A percentile compares a stretch with the other conserved stretches of the same genome.
Evolutionary conservation across 2,797 vertebrate species (phyloP).

Genomic region (Numenius phaeopus): DNA sequence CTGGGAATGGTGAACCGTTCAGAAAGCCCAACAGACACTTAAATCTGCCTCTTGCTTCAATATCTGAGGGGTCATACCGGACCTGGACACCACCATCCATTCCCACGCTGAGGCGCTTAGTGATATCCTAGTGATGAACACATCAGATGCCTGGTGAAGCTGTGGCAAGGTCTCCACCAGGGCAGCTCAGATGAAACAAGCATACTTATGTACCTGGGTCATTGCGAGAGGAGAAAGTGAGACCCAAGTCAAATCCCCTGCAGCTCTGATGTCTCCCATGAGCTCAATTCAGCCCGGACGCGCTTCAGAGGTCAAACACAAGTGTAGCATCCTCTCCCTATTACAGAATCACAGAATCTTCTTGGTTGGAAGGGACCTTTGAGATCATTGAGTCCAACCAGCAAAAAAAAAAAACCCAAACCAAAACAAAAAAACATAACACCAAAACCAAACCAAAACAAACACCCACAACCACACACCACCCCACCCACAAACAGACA

Average conservation of each 20-base stretch:
- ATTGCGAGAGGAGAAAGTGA: accelerated
- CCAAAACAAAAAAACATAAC: too few relatives aligned
- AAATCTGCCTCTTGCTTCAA: background rate
- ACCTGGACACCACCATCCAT: background rate
- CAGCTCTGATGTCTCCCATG: background rate
- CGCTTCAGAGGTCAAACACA: background rate
- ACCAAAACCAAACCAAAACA: too few relatives aligned
- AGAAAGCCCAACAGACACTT: background rate
- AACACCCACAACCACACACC: too few relatives aligned
- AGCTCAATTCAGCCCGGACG: accelerated
- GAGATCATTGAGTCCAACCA: too few relatives aligned
- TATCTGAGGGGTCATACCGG: accelerated
- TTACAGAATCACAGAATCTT: too few relatives aligned
- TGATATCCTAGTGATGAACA: background rate
- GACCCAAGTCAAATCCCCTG: background rate
- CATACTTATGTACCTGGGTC: accelerated
- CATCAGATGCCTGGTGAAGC: background rate
- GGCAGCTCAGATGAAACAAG: accelerated
- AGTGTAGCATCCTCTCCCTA: background rate
- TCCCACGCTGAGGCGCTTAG: background rate
- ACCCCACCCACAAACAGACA: too few relatives aligned
- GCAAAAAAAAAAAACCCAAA: too few relatives aligned
- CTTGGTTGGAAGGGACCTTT: too few relatives aligned
- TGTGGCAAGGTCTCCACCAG: background rate
- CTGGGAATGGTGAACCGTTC: background rate